Evolutionary conservation across 2,113 vertebrate species (phyloP).

Genomic region (Mesoclemmys tuberculata): DNA sequence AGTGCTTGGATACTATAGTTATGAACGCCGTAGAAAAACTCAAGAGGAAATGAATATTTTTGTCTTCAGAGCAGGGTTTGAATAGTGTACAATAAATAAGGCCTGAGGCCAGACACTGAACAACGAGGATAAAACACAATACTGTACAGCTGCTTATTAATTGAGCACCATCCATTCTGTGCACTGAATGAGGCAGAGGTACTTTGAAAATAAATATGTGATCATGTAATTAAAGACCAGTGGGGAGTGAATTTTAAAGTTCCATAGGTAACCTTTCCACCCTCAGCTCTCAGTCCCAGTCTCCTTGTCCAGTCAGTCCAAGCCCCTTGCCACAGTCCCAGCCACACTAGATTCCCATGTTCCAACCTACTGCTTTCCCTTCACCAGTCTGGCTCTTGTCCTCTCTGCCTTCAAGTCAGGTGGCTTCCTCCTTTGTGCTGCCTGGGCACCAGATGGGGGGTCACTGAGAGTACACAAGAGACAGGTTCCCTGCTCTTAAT

Average conservation of each 20-base stretch:
- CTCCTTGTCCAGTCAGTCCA: not conserved
- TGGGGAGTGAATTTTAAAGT: not conserved
- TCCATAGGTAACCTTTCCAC: not conserved
- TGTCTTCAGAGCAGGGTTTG: not conserved
- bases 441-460: not conserved
- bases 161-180: not conserved
- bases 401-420: not conserved
- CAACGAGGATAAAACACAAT: not conserved
- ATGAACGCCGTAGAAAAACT: not conserved
- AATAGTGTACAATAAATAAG: not conserved
- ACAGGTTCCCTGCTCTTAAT: not conserved
- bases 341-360: fast-evolving
- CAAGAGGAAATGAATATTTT: not conserved
- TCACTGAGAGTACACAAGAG: not conserved
- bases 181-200: not conserved
- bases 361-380: not conserved
- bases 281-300: not conserved
- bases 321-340: not conserved
- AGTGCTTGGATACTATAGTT: not conserved
- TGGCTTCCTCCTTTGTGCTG: not conserved
- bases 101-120: not conserved
- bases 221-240: fast-evolving
- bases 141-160: not conserved
- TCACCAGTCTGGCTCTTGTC: not conserved
- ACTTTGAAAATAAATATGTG: not conserved